Evolutionary conservation across 2,113 vertebrate genomes (phyloP).

Genomic region (Oryzias melastigma): DNA sequence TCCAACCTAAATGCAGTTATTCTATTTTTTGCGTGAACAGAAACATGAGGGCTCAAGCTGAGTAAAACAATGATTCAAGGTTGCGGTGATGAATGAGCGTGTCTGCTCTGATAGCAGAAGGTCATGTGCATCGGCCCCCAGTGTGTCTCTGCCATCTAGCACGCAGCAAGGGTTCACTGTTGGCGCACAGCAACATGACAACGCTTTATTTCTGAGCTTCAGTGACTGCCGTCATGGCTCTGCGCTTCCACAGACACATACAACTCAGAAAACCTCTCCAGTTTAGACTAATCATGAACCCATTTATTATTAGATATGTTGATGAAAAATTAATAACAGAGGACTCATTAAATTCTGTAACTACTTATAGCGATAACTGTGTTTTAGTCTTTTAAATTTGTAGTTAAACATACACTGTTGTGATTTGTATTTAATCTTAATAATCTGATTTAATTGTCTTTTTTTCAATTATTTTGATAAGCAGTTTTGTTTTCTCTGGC

Average conservation of each 20-base stretch:
- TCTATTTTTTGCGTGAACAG: slow-evolving; percentile 56
- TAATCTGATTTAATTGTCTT: not conserved
- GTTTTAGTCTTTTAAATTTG: not conserved
- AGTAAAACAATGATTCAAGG: slow-evolving; percentile 76
- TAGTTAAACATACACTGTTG: not conserved
- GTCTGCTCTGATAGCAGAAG: slow-evolving; percentile 74
- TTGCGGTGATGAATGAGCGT: slow-evolving; percentile 72
- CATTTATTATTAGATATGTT: no score
- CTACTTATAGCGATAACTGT: no score
- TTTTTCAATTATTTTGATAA: not conserved
- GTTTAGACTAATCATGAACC: not conserved
- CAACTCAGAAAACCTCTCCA: slow-evolving; percentile 43
- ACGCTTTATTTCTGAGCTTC: slow-evolving; percentile 20
- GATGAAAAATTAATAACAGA: no score
- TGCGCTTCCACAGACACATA: slow-evolving; percentile 24
- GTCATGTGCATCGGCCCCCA: slow-evolving; percentile 69
- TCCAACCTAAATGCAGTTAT: slow-evolving; percentile 55
- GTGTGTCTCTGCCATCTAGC: slow-evolving; percentile 69
- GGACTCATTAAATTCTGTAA: no score
- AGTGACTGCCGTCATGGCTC: slow-evolving; percentile 25
- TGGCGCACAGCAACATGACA: slow-evolving; percentile 45
- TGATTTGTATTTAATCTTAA: not conserved
- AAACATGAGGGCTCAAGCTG: slow-evolving; percentile 63
- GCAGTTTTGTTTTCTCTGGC: slow-evolving; percentile 15
- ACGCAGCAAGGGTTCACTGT: slow-evolving; percentile 65